phyloP scores from a whole-genome alignment of 2,888 invertebrate species.

The Lissocephala sabroskyi region DNA sequence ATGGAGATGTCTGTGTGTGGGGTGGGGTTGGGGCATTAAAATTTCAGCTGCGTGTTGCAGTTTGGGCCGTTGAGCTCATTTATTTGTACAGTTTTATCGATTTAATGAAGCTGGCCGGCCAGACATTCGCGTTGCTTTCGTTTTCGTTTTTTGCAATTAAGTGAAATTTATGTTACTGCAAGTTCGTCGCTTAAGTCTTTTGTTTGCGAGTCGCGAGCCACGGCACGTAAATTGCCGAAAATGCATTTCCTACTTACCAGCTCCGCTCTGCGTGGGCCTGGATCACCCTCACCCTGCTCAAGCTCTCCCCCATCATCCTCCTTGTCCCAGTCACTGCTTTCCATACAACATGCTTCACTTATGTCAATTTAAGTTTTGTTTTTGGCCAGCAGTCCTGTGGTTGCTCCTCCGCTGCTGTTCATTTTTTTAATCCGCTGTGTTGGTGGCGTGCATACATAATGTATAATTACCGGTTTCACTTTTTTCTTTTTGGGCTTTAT shows the following conservation, averaged over 20 bases:
- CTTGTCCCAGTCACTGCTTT: too few relatives aligned
- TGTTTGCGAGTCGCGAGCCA: slow-evolving; percentile 47
- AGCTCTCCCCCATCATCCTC: background rate
- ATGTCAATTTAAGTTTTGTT: slow-evolving; percentile 23
- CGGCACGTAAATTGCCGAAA: slow-evolving; percentile 53
- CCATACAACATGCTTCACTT: slow-evolving; percentile 13
- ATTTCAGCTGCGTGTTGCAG: slow-evolving; percentile 49
- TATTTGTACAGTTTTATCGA: slow-evolving; percentile 51
- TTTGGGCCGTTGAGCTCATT: slow-evolving; percentile 40
- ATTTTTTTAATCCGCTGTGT: slow-evolving; percentile 48
- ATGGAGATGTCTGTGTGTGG: background rate
- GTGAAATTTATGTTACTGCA: slow-evolving; percentile 61
- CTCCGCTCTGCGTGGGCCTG: slow-evolving; percentile 37
- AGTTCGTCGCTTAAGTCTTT: slow-evolving; percentile 60
- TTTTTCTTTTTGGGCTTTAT: slow-evolving; percentile 29
- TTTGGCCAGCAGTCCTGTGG: background rate
- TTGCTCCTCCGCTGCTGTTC: background rate
- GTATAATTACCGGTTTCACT: slow-evolving; percentile 64
- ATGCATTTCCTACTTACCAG: slow-evolving; percentile 49
- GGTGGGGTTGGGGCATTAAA: slow-evolving; percentile 39
- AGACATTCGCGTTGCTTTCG: too few relatives aligned
- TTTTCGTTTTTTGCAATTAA: slow-evolving; percentile 48
- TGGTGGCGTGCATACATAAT: slow-evolving; percentile 63
- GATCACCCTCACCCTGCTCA: too few relatives aligned
- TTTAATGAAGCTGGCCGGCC: slow-evolving; percentile 50